phyloP scores from a whole-genome alignment of 2,797 vertebrate species.

The Myotis planiceps region DNA sequence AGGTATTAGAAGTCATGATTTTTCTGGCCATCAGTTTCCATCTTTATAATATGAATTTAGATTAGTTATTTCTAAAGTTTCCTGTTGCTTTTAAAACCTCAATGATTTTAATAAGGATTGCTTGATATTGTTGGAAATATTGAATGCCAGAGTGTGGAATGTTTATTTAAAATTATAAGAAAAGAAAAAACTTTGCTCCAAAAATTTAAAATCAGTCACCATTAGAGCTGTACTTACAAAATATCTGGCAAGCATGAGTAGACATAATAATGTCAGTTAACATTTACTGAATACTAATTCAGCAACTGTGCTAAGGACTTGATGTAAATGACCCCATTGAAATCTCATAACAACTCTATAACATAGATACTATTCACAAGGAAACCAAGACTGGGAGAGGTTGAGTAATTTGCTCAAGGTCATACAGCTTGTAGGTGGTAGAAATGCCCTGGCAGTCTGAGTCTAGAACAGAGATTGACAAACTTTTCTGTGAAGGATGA shows the following conservation, averaged over 20 bases:
- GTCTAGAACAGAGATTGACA: neutral
- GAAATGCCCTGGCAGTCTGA: neutral
- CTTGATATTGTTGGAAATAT: neutral
- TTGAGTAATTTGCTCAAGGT: neutral
- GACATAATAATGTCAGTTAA: neutral
- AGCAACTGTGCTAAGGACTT: slow-evolving; percentile 23
- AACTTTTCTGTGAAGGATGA: neutral
- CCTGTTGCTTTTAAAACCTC: neutral
- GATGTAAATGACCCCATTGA: slow-evolving; percentile 41
- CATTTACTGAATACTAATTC: slow-evolving; percentile 16
- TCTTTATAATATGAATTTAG: neutral
- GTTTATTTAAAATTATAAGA: slow-evolving; percentile 4
- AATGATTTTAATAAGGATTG: neutral
- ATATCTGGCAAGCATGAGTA: neutral
- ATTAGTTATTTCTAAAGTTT: slow-evolving; percentile 25
- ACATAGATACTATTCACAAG: neutral
- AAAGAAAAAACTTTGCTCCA: neutral
- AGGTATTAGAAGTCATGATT: neutral
- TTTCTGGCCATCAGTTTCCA: neutral
- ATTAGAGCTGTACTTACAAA: neutral
- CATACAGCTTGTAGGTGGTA: neutral
- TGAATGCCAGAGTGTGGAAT: neutral
- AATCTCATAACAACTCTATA: neutral
- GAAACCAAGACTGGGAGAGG: neutral
- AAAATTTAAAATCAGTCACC: neutral